Evolutionary conservation across 1,140 invertebrate species (phyloP).

Genomic region (Glossosoma conforme): DNA sequence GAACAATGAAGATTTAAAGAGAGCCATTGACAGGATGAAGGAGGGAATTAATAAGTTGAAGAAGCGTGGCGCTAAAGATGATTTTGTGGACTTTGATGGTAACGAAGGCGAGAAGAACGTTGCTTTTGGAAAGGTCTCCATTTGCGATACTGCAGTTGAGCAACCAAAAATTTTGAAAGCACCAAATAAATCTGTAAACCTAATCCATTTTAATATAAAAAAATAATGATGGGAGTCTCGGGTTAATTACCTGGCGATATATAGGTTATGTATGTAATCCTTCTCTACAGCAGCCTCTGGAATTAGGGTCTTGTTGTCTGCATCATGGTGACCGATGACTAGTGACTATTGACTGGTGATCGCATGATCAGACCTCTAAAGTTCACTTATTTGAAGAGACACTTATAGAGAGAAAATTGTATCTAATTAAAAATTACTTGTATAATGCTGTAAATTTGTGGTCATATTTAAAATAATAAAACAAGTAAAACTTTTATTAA

Average conservation of each 20-base stretch:
- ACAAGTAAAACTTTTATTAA: too few relatives aligned
- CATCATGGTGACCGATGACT: too few relatives aligned
- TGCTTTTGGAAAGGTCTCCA: conserved; percentile 8
- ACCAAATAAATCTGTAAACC: conserved; percentile 13
- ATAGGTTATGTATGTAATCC: too few relatives aligned
- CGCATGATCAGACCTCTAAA: too few relatives aligned
- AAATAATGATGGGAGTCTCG: conserved; percentile 9
- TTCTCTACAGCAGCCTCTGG: too few relatives aligned
- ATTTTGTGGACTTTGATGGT: not conserved
- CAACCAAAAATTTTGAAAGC: conserved; percentile 17
- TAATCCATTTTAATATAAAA: conserved; percentile 26
- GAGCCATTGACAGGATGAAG: not conserved
- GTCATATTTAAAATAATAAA: too few relatives aligned
- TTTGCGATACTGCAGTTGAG: conserved; percentile 13
- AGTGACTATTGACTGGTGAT: too few relatives aligned
- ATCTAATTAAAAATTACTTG: too few relatives aligned
- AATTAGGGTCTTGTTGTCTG: too few relatives aligned
- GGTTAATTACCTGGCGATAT: not conserved
- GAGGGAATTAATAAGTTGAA: not conserved
- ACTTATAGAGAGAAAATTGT: too few relatives aligned
- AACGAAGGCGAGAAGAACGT: not conserved
- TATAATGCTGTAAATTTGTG: too few relatives aligned
- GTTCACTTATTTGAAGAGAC: too few relatives aligned
- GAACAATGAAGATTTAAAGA: conserved; percentile 3
- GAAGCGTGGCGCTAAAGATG: not conserved